phyloP scores from a whole-genome alignment of 2,797 vertebrate species.

The Alcedo quadribrachys region DNA sequence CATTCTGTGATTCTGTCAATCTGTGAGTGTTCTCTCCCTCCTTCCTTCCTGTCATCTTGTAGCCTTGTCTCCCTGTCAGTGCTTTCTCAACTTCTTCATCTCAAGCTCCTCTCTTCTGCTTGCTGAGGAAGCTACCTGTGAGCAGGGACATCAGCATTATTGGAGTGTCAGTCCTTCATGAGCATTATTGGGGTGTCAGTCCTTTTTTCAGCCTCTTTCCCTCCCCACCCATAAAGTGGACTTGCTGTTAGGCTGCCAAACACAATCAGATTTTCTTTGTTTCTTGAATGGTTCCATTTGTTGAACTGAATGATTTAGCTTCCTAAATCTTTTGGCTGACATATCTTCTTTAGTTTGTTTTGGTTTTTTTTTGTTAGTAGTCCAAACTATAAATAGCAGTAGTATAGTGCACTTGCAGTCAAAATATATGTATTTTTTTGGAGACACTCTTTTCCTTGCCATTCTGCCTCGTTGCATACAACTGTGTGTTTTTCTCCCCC shows the following conservation, averaged over 20 bases:
- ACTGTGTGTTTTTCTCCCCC: not conserved
- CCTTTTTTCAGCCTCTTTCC: not conserved
- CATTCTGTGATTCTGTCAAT: too few relatives aligned
- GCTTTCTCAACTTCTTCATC: not conserved
- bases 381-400: not conserved
- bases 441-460: not conserved
- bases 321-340: not conserved
- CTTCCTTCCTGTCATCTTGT: not conserved
- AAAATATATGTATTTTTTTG: not conserved
- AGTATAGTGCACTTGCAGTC: not conserved
- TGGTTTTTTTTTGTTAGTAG: not conserved
- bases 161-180: too few relatives aligned
- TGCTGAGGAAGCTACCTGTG: not conserved
- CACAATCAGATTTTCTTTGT: not conserved
- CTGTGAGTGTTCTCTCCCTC: not conserved
- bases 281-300: not conserved
- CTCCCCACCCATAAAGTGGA: not conserved
- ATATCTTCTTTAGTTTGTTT: not conserved
- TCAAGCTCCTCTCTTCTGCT: not conserved
- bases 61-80: not conserved
- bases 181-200: not conserved
- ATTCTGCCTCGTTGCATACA: fast-evolving
- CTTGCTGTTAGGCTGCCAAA: not conserved
- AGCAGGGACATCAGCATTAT: not conserved
- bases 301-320: not conserved